These are phyloP conservation scores for Muricea muricata DNA, from an alignment of 92 coral and sea anemone species.

Conservation along the genomic window DNA sequence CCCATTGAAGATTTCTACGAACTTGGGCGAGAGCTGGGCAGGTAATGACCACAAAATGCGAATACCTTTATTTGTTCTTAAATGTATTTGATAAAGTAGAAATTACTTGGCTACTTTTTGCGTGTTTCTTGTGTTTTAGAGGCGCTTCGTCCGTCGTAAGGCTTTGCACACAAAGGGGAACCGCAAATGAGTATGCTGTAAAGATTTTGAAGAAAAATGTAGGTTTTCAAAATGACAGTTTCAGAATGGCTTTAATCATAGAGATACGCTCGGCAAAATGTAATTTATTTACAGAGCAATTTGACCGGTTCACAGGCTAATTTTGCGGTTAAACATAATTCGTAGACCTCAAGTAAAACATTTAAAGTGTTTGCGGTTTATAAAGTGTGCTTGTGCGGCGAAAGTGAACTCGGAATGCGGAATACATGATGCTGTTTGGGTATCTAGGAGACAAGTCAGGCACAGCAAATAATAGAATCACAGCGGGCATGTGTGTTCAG, in stretches of 20 bases:
- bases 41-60: too few species aligned
- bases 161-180: constrained; percentile 80
- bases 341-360: neutral
- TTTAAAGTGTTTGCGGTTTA: neutral
- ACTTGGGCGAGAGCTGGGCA: constrained; percentile 78
- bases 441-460: neutral
- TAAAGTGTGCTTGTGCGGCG: neutral
- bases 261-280: neutral
- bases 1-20: constrained; percentile 79
- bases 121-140: constrained; percentile 62
- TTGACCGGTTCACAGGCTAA: neutral
- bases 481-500: too few species aligned
- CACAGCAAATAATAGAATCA: too few species aligned
- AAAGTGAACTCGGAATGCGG: neutral
- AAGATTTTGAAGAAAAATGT: constrained; percentile 90
- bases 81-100: too few species aligned
- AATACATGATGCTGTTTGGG: neutral
- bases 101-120: neutral
- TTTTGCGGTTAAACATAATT: neutral
- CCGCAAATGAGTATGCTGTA: constrained; percentile 79
- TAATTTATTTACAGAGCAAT: neutral
- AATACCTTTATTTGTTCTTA: too few species aligned
- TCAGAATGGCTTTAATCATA: neutral
- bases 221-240: neutral
- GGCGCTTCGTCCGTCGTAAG: constrained; percentile 97